Evolutionary conservation across 2,797 vertebrate species (phyloP), one percentile per base, ranked within the genome.

Genomic region (Tapera naevia): DNA sequence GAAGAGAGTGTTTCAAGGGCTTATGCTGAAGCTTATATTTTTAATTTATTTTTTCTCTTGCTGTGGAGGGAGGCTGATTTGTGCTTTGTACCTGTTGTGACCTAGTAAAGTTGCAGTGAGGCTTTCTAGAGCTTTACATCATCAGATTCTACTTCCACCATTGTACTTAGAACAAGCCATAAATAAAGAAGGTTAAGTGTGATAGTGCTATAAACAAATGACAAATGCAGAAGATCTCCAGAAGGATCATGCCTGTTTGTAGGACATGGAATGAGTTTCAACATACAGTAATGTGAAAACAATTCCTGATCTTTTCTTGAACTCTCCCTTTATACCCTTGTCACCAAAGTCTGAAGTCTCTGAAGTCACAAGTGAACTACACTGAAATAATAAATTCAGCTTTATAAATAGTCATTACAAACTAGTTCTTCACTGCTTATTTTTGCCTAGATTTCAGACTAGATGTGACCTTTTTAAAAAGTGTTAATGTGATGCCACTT

Each of bases 181-280:
- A 76, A 82, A 84, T 91, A 92, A 83, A 66, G 58, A 67, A 80
- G 64, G 64, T 12, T 51, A 62, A 73, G 58, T 74, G 53, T 79
- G 56, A 32, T 50, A 43, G 72, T 67, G 64, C 81, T 92, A n/a
- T 73, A 86, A 92, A 85, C 89, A 80, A 89, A 85, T 72, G 30
- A 54, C 43, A 86, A 65, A 75, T 43, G 35, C 70, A 90, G 88
- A 92, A 81, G 69, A 72, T 46, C 41, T 94, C n/a, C 35, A 79
- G 56, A 85, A 87, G 64, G 81, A 85, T 60, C 51, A 25, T 58
- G 35, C 32, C n/a, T 15, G 6, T 66, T 19, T 64, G 43, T 48
- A 85, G 74, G 67, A 58, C 28, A 33, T 21, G 41, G 60, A 53
- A 41, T 80, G 70, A 17, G 27, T 69, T 86, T 88, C 70, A 88